These are phyloP conservation scores for Orthochromis indermauri DNA, from an alignment of 2,113 vertebrate genomes.

Conservation along the genomic window DNA sequence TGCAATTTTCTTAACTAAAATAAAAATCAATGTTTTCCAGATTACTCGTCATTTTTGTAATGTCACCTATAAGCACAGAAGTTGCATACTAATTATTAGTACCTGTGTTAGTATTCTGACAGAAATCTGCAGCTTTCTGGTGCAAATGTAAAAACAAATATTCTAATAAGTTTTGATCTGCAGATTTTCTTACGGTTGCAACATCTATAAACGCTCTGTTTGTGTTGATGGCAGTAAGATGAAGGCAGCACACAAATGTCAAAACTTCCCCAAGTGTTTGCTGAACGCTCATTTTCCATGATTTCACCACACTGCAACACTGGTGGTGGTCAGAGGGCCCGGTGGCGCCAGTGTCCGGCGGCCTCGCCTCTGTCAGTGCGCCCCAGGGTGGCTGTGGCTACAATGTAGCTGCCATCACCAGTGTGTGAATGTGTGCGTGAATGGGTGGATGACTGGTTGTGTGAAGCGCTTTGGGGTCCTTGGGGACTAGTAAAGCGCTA, in stretches of 20 bases:
- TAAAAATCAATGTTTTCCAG: background rate
- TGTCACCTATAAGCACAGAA: background rate
- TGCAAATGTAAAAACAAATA: background rate
- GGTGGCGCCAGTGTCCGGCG: rapidly evolving
- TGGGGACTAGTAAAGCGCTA: rapidly evolving
- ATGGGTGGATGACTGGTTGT: rapidly evolving
- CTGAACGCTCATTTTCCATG: background rate
- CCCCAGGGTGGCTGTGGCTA: background rate
- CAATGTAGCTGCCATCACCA: rapidly evolving
- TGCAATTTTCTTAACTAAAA: background rate
- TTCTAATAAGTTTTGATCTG: background rate
- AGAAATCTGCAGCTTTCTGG: background rate
- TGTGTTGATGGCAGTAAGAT: background rate
- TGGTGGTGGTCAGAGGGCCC: background rate
- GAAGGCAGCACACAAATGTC: background rate
- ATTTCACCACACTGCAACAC: background rate
- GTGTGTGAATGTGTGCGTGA: rapidly evolving
- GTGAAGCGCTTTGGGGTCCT: background rate
- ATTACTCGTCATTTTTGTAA: background rate
- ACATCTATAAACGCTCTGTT: background rate
- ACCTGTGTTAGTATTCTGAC: background rate
- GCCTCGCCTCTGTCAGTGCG: background rate
- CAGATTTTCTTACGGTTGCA: background rate
- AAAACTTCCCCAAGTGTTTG: background rate
- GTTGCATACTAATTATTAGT: background rate